phyloP scores from a whole-genome alignment of 2,888 invertebrate genomes.

The Beris morrisii region DNA sequence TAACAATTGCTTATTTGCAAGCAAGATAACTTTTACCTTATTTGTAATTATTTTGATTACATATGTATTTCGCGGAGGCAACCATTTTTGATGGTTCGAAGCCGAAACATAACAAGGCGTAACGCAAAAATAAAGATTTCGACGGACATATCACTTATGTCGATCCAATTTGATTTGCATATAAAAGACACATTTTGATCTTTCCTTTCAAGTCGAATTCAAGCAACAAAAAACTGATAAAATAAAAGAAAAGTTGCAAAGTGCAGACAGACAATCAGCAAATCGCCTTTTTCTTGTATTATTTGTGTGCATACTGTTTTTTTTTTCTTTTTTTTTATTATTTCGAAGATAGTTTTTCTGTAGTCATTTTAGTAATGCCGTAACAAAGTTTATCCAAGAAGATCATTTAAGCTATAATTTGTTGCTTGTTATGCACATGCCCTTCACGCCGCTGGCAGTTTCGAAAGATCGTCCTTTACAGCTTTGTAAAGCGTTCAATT shows the following conservation, averaged over 20 bases:
- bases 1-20: conserved; percentile 33
- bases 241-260: no score
- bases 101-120: conserved; percentile 22
- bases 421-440: conserved; percentile 44
- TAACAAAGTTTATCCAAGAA: conserved; percentile 36
- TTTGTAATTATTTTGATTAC: conserved; percentile 36
- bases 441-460: conserved; percentile 36
- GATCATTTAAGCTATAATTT: conserved; percentile 44
- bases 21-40: conserved; percentile 32
- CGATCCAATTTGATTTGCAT: conserved; percentile 35
- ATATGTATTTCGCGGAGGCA: conserved; percentile 25
- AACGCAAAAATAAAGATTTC: background rate
- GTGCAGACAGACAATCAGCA: background rate
- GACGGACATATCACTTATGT: conserved; percentile 21
- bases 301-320: background rate
- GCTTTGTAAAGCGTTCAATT: conserved; percentile 38
- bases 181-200: conserved; percentile 32
- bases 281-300: background rate
- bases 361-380: background rate
- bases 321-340: background rate
- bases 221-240: background rate
- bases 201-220: conserved; percentile 4
- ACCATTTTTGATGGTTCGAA: conserved; percentile 3
- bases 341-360: background rate
- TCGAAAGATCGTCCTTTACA: conserved; percentile 11